Evolutionary conservation across 2,888 invertebrate species (phyloP), one percentile per base, ranked within the genome.

Genomic region (Tipula unca): DNA sequence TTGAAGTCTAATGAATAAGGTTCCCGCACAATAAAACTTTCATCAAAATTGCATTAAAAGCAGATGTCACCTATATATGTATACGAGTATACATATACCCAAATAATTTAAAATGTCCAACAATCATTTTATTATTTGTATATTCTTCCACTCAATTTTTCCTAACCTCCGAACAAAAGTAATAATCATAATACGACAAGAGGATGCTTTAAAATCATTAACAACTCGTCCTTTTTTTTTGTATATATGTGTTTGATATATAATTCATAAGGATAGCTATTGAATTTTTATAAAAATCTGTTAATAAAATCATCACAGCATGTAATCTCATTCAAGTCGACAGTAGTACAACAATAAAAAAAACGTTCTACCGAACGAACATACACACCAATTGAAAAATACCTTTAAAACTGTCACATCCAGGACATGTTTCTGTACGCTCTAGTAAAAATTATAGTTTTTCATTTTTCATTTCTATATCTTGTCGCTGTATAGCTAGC

Each of bases 91-190:
- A n/a, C n/a, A n/a, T n/a, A n/a, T n/a, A n/a, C 39, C 36, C 36
- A 36, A 32, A 32, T 3, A 32, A 32, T 6, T 39, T 39, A n/a
- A 20, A 69, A 69, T 69, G 69, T 69, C 69, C 69, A 69, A 69
- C 69, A 0, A 25, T 25, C 69, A 69, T 69, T 69, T 0, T 69
- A 69, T 69, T 69, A 25, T 69, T n/a, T n/a, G n/a, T n/a, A n/a
- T n/a, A n/a, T n/a, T n/a, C n/a, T n/a, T 69, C 69, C 69, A 69
- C 69, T 69, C 69, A 69, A 69, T 69, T 69, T 48, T 69, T 69
- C 69, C 10, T 25, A 69, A 69, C 69, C 69, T 69, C 13, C 69
- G 10, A 10, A 20, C 25, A 69, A 69, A 20, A 69, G 69, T 25
- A 10, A 69, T 69, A 10, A 69, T 20, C 69, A 69, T 69, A 69